A percentile compares a stretch with the other conserved stretches of the same genome.
Evolutionary conservation across 2,113 vertebrate genomes (phyloP).

Genomic region (Serinus canaria): DNA sequence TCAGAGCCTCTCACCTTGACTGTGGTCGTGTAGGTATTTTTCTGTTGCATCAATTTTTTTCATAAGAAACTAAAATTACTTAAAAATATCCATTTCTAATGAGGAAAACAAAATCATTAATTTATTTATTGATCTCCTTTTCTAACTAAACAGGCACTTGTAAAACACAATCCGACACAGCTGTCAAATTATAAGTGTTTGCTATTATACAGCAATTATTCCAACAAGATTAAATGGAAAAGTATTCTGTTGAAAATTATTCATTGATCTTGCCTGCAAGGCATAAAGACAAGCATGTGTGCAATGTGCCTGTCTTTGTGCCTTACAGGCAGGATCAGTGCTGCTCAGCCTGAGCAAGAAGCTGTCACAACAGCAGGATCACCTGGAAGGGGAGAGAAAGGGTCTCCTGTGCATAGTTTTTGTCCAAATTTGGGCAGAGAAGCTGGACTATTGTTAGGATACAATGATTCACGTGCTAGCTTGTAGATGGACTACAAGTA

Average conservation of each 20-base stretch:
- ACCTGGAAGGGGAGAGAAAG: neutral
- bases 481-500: neutral
- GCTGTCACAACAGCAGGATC: neutral
- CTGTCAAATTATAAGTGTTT: neutral
- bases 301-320: neutral
- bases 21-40: neutral
- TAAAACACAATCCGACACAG: neutral
- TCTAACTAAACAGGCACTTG: neutral
- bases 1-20: neutral
- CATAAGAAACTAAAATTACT: neutral
- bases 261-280: neutral
- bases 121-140: conserved; percentile 11
- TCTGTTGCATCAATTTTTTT: neutral
- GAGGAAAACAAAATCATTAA: neutral
- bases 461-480: neutral
- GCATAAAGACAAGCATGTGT: too few species aligned
- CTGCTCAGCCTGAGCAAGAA: neutral
- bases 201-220: neutral
- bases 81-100: neutral
- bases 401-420: neutral
- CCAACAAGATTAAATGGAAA: neutral
- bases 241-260: neutral
- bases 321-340: neutral
- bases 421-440: neutral
- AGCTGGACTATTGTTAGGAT: neutral